Evolutionary conservation across 2,888 invertebrate genomes (phyloP).

Genomic region (Hyposoter didymator): DNA sequence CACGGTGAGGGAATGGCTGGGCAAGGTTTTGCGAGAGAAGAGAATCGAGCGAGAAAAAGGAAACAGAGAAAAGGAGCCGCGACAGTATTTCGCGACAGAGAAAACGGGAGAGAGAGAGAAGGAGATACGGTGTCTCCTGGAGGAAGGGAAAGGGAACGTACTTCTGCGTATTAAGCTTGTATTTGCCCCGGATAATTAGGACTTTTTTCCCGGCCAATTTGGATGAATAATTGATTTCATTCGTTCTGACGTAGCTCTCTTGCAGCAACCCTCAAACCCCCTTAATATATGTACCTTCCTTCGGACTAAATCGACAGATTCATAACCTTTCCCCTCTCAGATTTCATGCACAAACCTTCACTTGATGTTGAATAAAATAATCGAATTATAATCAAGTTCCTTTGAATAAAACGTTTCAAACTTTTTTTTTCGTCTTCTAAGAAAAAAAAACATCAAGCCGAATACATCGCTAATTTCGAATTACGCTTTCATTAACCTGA

Average conservation of each 20-base stretch:
- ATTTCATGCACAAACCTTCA: neutral
- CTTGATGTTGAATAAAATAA: neutral
- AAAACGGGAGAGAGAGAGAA: conserved; percentile 40
- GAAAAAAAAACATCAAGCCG: neutral
- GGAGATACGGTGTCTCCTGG: conserved; percentile 49
- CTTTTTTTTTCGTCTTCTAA: neutral
- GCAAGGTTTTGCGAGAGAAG: conserved; percentile 75
- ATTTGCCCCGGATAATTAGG: conserved; percentile 84
- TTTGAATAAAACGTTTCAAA: neutral
- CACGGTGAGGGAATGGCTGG: conserved; percentile 80
- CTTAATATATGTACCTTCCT: conserved; percentile 20
- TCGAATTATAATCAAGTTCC: neutral
- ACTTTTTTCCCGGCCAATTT: conserved; percentile 83
- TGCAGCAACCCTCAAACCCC: conserved; percentile 62
- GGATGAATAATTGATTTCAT: conserved; percentile 84
- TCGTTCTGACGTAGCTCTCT: conserved; percentile 69
- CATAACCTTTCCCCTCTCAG: neutral
- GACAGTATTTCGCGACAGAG: conserved; percentile 48
- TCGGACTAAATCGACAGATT: conserved; percentile 30
- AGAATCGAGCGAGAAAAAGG: conserved; percentile 66
- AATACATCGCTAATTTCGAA: neutral
- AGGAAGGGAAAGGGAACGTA: conserved; percentile 69
- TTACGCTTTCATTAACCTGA: neutral
- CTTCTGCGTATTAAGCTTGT: conserved; percentile 83
- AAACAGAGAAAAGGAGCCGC: conserved; percentile 53